phyloP scores from a whole-genome alignment of 2,113 vertebrate species.

The Pelmatolapia mariae region DNA sequence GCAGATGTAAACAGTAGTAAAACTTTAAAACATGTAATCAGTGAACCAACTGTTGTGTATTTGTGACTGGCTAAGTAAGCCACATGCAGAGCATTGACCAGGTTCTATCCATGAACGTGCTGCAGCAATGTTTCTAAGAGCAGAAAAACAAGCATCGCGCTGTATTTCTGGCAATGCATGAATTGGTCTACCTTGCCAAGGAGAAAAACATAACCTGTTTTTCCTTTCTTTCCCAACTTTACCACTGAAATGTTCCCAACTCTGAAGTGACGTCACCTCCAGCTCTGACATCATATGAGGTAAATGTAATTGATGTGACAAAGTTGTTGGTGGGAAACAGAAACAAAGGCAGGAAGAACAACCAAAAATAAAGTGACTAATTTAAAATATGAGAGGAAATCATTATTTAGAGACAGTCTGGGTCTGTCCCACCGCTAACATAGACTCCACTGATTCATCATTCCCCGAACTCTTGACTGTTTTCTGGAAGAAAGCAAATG shows the following conservation, averaged over 20 bases:
- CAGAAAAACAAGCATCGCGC: neutral
- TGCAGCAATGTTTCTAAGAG: neutral
- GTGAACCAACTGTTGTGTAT: too few relatives aligned
- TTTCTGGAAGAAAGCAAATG: neutral
- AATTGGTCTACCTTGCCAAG: neutral
- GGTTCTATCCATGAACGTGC: neutral
- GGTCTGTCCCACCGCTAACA: neutral
- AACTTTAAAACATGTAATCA: too few relatives aligned
- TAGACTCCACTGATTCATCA: neutral
- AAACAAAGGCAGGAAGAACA: neutral
- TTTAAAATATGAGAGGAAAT: neutral
- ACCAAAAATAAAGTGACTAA: accelerated
- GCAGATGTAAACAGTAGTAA: neutral
- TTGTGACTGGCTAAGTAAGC: too few relatives aligned
- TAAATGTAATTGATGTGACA: neutral
- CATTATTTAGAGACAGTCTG: neutral
- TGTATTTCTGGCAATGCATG: neutral
- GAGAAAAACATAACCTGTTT: neutral
- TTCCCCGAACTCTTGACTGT: neutral
- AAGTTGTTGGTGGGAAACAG: neutral
- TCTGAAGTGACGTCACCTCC: neutral
- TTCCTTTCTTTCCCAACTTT: neutral
- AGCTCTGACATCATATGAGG: neutral
- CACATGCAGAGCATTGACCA: neutral
- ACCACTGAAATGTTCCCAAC: neutral